Evolutionary conservation across 2,113 vertebrate genomes (phyloP).

Genomic region (Fulica atra): DNA sequence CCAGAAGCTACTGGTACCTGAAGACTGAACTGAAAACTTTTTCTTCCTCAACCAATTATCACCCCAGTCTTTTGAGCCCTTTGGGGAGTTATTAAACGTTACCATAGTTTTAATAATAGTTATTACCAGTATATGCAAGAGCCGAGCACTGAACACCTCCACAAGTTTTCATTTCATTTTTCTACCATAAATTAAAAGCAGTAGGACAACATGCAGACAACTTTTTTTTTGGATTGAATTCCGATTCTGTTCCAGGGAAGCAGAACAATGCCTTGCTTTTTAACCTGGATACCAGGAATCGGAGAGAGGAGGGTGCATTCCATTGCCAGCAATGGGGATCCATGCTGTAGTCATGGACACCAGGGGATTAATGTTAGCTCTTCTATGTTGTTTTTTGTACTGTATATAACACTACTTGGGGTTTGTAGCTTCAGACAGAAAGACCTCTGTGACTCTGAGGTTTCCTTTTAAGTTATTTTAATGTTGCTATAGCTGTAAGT

Average conservation of each 20-base stretch:
- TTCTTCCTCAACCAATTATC: slow-evolving; percentile 55
- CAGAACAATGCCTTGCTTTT: slow-evolving; percentile 73
- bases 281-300: slow-evolving; percentile 61
- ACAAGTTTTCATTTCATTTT: slow-evolving; percentile 63
- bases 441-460: slow-evolving; percentile 61
- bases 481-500: slow-evolving; percentile 62
- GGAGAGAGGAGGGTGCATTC: slow-evolving; percentile 54
- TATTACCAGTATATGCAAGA: slow-evolving; percentile 73
- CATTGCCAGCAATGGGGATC: slow-evolving; percentile 43
- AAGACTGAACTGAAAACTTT: slow-evolving; percentile 66
- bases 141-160: slow-evolving; percentile 72
- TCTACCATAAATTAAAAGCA: slow-evolving; percentile 36
- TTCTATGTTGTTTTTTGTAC: slow-evolving; percentile 67
- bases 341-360: slow-evolving; percentile 29
- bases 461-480: slow-evolving; percentile 76
- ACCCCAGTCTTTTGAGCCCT: slow-evolving; percentile 49
- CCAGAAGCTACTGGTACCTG: slow-evolving; percentile 69
- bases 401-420: slow-evolving; percentile 81
- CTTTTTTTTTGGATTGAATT: slow-evolving; percentile 33
- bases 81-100: slow-evolving; percentile 42
- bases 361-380: slow-evolving; percentile 55
- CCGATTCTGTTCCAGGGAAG: slow-evolving; percentile 40
- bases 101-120: slow-evolving; percentile 71
- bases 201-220: slow-evolving; percentile 5
- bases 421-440: slow-evolving; percentile 63